Percentiles rank a stretch among this genome's conserved stretches.
phyloP scores from a whole-genome alignment of 2,888 invertebrate species.

The Patella depressa region DNA sequence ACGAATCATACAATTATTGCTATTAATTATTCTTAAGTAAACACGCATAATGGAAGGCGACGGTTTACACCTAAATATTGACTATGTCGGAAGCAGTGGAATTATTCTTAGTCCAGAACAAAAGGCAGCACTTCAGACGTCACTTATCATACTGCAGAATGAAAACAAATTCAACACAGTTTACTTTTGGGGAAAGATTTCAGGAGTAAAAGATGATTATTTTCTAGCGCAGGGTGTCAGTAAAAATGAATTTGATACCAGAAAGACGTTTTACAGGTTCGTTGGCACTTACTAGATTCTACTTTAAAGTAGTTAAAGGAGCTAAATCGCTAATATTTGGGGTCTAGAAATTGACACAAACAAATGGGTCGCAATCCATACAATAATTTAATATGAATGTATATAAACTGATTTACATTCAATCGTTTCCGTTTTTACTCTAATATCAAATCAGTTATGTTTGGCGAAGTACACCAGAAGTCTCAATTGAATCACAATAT shows the following conservation, averaged over 20 bases:
- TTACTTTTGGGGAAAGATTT: conserved; percentile 89
- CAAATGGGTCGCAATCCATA: no score
- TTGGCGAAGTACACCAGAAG: no score
- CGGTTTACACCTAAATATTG: conserved; percentile 74
- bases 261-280: conserved; percentile 84
- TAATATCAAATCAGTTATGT: no score
- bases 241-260: conserved; percentile 81
- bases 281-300: no score
- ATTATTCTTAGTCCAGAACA: conserved; percentile 82
- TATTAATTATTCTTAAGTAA: background rate
- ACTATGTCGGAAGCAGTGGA: conserved; percentile 78
- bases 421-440: no score
- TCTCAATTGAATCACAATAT: no score
- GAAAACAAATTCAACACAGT: conserved; percentile 87
- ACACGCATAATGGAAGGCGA: conserved; percentile 74
- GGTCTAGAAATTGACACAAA: no score
- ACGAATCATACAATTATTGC: no score
- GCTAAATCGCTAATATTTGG: no score
- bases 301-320: no score
- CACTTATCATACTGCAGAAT: conserved; percentile 83
- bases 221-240: conserved; percentile 85
- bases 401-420: no score
- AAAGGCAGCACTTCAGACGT: conserved; percentile 79
- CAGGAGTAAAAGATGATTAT: conserved; percentile 84
- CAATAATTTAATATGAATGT: no score